Conservation (phyloP, 1,140 invertebrate species). For the Plutomurus gul region DNA sequence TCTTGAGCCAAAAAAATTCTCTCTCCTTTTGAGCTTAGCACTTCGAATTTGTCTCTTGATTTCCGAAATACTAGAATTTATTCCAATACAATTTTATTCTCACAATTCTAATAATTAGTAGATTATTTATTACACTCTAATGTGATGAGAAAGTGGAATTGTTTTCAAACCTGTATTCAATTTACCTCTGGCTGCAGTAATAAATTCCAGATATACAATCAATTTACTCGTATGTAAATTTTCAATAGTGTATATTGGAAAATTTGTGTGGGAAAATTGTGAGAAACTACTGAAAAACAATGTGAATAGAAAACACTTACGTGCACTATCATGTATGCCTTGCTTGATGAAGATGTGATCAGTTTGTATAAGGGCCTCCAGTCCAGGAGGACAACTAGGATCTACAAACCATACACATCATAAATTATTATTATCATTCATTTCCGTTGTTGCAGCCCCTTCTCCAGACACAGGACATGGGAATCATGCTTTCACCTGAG, state of each 20-base stretch:
- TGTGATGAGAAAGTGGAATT: no score
- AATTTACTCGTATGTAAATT: neutral
- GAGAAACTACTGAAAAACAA: no score
- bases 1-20: slow-evolving; percentile 40
- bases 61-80: neutral
- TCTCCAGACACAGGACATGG: no score
- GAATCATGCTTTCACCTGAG: no score
- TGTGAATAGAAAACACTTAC: neutral
- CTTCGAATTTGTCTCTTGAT: slow-evolving; percentile 38
- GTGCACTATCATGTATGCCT: slow-evolving; percentile 27
- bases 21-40: slow-evolving; percentile 31
- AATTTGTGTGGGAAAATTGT: neutral
- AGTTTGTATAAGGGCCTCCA: slow-evolving; percentile 31
- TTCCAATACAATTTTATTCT: no score
- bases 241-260: neutral
- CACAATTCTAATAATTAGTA: no score
- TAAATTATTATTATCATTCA: no score
- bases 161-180: no score
- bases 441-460: no score
- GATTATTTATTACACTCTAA: no score
- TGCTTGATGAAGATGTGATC: slow-evolving; percentile 39
- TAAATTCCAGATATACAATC: no score
- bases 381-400: slow-evolving; percentile 44
- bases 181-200: slow-evolving; percentile 13
- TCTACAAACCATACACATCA: slow-evolving; percentile 5